Evolutionary conservation across 53 echinoderm and acorn worm species (phyloP), one percentile per base, ranked within the genome.

Genomic region (Paracentrotus lividus): DNA sequence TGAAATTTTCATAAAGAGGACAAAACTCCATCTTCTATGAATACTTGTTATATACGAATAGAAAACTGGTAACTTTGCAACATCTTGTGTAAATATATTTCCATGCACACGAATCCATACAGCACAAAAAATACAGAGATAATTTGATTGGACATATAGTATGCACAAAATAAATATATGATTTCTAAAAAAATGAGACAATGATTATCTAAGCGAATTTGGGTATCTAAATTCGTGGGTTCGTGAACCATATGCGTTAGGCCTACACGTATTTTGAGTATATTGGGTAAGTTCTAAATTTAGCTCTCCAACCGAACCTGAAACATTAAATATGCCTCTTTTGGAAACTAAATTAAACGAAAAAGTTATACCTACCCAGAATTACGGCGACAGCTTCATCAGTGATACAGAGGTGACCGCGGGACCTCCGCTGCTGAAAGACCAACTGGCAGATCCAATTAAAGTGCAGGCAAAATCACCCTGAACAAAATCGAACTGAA

Each of bases 341-440:
- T 8, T 15, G 0, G 31, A 10, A 67, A 67, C 12, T 0, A 59
- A n/a, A n/a, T 59, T 4, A 23, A 59, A 59, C 23, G 5, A 0
- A 59, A 59, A 5, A 23, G 23, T 4, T 24, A n/a, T 59, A 60
- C 88, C 1, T 49, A 88, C 88, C 88, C 26, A 60, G 23, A 88
- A 88, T 88, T 59, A 61, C n/a, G n/a, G 88, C 38, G 88, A 36
- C 21, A 60, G n/a, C 88, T 88, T 88, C 88, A 29, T 88, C 88
- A 38, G 59, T 18, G 88, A 88, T 42, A 88, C 88, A 88, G 14
- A 88, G 59, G 24, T 88, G 21, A 88, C 88, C 21, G 88, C 88
- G 6, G 88, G 88, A 20, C 88, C 86, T 2, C 53, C 4, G 31
- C 33, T 24, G 59, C 40, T 43, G 59, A 60, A 88, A 34, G 61